Base-by-base conservation (phyloP, 1,140 invertebrate genomes). In the Nylanderia fulva region DNA sequence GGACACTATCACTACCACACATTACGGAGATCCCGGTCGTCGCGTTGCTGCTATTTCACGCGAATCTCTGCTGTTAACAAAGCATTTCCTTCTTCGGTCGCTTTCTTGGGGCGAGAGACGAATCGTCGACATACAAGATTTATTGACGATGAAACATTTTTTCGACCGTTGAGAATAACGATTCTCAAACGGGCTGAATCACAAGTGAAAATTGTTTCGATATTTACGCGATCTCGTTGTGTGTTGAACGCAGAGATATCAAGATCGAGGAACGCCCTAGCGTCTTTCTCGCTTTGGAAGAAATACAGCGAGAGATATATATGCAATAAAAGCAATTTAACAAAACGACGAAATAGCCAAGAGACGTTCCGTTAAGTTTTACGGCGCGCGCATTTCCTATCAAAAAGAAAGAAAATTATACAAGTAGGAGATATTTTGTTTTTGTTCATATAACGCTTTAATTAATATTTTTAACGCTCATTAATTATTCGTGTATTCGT, bases 31-130 rank as follows among this genome's bases (percentile, higher is more conserved):
- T 91, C 76, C 91, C 93, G 88, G 87, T 91, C 56, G 88, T 92
- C 84, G 91, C 92, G 66, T 42, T 77, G 29, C 84, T 93, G 83
- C 89, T 93, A 85, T 91, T 94, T 90, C 92, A 91, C 83, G 91
- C 90, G 86, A 93, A 92, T 92, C 72, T 90, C 61, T 93, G 92
- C 84, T 89, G 89, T 87, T 93, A 90, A 94, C 74, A 45, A 45
- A 48, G 13, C 56, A 60, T 85, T 76, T 58, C 36, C 54, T 27
- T 58, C 54, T 27, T 58, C 61, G 72, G 13, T 21, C 9, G 56
- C 69, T 77, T 61, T 80, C 36, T 64, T 58, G 24, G 39, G 33
- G 48, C 42, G 58, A 39, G 45, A 56, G 24, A 76, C 36, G 18
- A 48, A 48, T 24, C 60, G 13, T 2, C 27, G 3, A 33, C 58